These are phyloP conservation scores for Gambelia wislizenii DNA, from an alignment of 2,797 vertebrate genomes.

Conservation along the genomic window DNA sequence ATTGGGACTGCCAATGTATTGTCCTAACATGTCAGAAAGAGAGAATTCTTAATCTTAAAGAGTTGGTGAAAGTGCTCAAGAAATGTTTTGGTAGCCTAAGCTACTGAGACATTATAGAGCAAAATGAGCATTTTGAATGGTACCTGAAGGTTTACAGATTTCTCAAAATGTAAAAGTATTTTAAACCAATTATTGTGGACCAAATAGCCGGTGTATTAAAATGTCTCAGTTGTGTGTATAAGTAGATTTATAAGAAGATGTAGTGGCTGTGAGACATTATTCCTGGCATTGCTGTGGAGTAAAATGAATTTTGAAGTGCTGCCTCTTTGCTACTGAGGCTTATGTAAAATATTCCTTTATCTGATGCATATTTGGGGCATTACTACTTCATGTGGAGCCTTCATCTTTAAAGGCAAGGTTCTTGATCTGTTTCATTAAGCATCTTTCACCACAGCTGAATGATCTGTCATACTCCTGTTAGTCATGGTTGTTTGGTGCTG, in stretches of 20 bases:
- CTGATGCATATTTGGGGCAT: constrained; percentile 29
- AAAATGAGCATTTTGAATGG: neutral
- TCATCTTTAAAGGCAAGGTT: constrained; percentile 30
- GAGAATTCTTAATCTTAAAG: neutral
- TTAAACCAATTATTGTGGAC: constrained; percentile 1
- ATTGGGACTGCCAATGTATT: neutral
- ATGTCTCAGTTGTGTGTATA: neutral
- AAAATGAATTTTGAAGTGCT: constrained; percentile 6
- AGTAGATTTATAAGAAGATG: neutral
- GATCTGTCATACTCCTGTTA: constrained; percentile 14
- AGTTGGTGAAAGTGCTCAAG: neutral
- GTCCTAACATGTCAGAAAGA: neutral
- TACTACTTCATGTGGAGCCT: constrained; percentile 20
- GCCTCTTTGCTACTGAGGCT: neutral
- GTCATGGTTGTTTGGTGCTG: constrained; percentile 33
- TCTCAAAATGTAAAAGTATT: neutral
- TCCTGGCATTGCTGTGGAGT: neutral
- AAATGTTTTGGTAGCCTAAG: neutral
- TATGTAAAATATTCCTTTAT: neutral
- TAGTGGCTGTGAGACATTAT: neutral
- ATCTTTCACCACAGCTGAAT: constrained; percentile 26
- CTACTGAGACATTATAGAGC: neutral
- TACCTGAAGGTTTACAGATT: neutral
- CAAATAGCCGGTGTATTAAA: neutral
- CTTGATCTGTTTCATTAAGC: constrained; percentile 30